Percentiles rank a stretch among this genome's conserved stretches.
phyloP scores from a whole-genome alignment of 2,888 invertebrate genomes.

The Hydraecia micacea region DNA sequence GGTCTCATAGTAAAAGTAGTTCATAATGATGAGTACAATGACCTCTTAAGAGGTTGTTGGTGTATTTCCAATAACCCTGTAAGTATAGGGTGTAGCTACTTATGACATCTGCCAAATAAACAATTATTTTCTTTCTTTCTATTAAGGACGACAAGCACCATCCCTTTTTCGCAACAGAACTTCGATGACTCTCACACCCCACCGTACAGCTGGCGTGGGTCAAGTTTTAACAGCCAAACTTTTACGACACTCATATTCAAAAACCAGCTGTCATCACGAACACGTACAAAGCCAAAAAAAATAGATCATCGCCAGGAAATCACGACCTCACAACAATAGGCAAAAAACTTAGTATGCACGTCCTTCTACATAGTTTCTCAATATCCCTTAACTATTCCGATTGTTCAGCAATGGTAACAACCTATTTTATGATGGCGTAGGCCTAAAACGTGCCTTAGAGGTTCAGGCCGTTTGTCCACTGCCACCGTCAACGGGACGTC shows the following conservation, averaged over 20 bases:
- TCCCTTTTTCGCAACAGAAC: background rate
- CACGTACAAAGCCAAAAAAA: slow-evolving; percentile 10
- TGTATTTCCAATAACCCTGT: no score
- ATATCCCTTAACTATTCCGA: slow-evolving; percentile 46
- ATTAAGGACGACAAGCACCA: no score
- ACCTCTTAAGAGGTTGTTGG: no score
- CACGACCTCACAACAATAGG: slow-evolving; percentile 52
- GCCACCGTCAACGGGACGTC: background rate
- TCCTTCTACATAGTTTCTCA: slow-evolving; percentile 40
- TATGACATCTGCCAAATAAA: background rate
- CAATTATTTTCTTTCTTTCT: background rate
- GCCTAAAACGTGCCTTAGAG: slow-evolving; percentile 41
- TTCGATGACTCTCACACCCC: background rate
- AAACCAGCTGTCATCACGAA: slow-evolving; percentile 1
- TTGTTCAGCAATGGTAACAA: slow-evolving; percentile 31
- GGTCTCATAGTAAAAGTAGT: no score
- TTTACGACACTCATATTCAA: slow-evolving; percentile 17
- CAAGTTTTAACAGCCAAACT: slow-evolving; percentile 9
- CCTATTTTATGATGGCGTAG: slow-evolving; percentile 31
- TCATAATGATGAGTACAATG: no score
- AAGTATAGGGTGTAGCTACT: background rate
- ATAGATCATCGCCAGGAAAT: slow-evolving; percentile 59
- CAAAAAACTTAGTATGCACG: slow-evolving; percentile 53
- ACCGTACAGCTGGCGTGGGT: background rate
- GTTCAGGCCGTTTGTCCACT: background rate